Percentiles rank a stretch among this genome's conserved stretches.
Evolutionary conservation across 2,888 invertebrate genomes (phyloP).

Genomic region (Sarcophaga carnaria): DNA sequence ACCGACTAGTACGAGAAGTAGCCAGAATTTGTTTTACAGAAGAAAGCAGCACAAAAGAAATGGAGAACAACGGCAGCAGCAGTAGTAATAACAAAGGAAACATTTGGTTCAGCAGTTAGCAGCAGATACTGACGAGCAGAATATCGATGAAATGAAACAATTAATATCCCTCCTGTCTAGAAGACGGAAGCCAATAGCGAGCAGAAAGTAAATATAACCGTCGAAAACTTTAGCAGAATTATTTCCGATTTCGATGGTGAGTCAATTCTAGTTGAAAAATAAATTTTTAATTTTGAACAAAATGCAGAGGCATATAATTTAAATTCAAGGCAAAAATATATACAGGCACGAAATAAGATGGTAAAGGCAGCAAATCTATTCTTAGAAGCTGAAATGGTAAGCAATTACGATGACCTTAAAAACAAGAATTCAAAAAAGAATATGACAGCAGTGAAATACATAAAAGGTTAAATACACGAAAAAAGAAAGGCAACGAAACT

Average conservation of each 20-base stretch:
- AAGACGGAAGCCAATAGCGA: neutral
- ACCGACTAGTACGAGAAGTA: too few species aligned
- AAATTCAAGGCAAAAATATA: conserved; percentile 63
- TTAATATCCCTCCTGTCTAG: neutral
- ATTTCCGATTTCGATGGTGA: conserved; percentile 48
- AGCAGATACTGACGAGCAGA: neutral
- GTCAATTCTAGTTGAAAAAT: conserved; percentile 43
- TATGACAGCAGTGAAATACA: conserved; percentile 55
- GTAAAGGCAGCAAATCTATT: conserved; percentile 62
- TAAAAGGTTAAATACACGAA: conserved; percentile 49
- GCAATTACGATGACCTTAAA: neutral
- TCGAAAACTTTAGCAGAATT: conserved; percentile 22
- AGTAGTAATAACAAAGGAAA: neutral
- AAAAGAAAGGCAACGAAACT: conserved; percentile 47
- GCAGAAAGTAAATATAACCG: neutral
- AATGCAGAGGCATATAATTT: conserved; percentile 49
- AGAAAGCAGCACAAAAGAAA: too few species aligned
- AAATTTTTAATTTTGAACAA: conserved; percentile 43
- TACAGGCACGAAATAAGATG: conserved; percentile 63
- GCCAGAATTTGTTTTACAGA: too few species aligned
- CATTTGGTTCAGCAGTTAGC: neutral
- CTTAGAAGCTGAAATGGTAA: conserved; percentile 55
- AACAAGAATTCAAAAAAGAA: conserved; percentile 47
- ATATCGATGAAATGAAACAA: neutral
- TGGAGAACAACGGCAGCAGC: too few species aligned